Conservation (phyloP, 2,888 invertebrate genomes). For the Rhimphoctona megacephalus region DNA sequence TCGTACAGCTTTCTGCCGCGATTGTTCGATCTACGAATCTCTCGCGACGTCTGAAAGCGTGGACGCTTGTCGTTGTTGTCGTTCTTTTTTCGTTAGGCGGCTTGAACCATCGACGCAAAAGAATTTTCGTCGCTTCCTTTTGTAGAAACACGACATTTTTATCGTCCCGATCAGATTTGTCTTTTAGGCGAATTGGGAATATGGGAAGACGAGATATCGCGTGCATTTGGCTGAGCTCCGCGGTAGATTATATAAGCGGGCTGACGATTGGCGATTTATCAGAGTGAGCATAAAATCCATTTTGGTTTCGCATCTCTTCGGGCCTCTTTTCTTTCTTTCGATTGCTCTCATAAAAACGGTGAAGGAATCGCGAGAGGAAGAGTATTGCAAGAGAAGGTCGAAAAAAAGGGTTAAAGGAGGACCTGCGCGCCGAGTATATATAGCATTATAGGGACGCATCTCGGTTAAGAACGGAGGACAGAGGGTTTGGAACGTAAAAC, state of each 20-base stretch:
- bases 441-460: slow-evolving; percentile 37
- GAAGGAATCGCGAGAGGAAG: slow-evolving; percentile 30
- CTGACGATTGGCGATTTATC: slow-evolving; percentile 50
- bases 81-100: not conserved
- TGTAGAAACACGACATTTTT: slow-evolving; percentile 56
- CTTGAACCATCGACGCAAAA: slow-evolving; percentile 38
- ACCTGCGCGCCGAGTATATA: slow-evolving; percentile 20
- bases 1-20: slow-evolving; percentile 41
- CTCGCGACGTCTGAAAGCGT: slow-evolving; percentile 40
- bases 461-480: slow-evolving; percentile 26
- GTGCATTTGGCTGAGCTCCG: slow-evolving; percentile 42
- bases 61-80: not conserved
- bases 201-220: slow-evolving; percentile 45
- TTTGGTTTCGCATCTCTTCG: slow-evolving; percentile 34
- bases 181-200: slow-evolving; percentile 47
- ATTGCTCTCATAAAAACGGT: slow-evolving; percentile 26
- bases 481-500: slow-evolving; percentile 73
- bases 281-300: slow-evolving; percentile 51
- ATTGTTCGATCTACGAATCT: slow-evolving; percentile 50
- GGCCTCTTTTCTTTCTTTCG: slow-evolving; percentile 50
- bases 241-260: slow-evolving; percentile 57
- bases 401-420: slow-evolving; percentile 43
- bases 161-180: slow-evolving; percentile 61
- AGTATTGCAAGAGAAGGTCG: slow-evolving; percentile 17
- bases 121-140: slow-evolving; percentile 61